Conservation (phyloP, 2,797 vertebrate genomes). For the Eulemur mongoz region DNA sequence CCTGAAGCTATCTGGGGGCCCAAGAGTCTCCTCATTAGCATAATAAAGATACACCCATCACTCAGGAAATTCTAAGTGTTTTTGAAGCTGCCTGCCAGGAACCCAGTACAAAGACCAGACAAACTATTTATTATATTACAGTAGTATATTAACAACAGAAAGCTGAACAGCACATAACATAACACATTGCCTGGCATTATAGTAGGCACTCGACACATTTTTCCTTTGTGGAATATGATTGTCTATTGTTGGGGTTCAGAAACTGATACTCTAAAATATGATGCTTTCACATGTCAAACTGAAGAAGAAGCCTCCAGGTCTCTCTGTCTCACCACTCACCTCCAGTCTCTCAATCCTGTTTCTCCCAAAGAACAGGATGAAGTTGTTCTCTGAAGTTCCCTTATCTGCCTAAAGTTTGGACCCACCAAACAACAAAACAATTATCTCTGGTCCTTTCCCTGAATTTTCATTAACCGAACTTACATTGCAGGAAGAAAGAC, state of each 20-base stretch:
- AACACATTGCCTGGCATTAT: not conserved
- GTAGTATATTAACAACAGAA: not conserved
- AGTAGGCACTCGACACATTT: not conserved
- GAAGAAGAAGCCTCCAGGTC: not conserved
- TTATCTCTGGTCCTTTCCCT: not conserved
- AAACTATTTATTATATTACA: not conserved
- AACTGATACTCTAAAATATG: not conserved
- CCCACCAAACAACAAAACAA: not conserved
- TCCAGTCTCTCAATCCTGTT: not conserved
- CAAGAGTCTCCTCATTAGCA: not conserved
- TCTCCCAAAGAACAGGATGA: not conserved
- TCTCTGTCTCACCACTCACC: not conserved
- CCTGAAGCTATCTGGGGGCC: not conserved
- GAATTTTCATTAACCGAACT: not conserved
- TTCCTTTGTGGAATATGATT: conserved; percentile 27
- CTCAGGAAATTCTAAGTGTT: not conserved
- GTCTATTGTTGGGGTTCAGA: not conserved
- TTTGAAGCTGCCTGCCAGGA: not conserved
- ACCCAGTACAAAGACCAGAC: not conserved
- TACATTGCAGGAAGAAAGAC: not conserved
- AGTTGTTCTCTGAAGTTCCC: not conserved
- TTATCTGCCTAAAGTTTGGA: not conserved
- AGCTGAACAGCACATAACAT: not conserved
- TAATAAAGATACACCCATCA: not conserved
- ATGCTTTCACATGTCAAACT: not conserved